Conservation (phyloP, 2,888 invertebrate genomes). For the Incurvaria masculella region DNA sequence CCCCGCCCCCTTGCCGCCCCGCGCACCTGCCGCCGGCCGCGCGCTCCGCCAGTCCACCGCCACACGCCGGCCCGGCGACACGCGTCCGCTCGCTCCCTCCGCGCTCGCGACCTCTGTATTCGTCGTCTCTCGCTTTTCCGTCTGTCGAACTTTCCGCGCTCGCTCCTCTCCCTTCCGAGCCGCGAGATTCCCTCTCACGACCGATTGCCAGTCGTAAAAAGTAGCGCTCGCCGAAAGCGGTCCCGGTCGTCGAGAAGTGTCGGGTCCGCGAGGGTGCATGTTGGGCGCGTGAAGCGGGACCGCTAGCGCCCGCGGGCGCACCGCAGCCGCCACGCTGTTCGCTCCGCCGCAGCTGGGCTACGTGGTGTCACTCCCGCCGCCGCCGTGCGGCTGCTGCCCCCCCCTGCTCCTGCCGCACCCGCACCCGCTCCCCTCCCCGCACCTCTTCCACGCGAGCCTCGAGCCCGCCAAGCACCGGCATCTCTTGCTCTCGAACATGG, state of each 20-base stretch:
- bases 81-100: slow-evolving; percentile 53
- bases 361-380: slow-evolving; percentile 51
- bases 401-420: slow-evolving; percentile 42
- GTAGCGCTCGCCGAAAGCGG: neutral
- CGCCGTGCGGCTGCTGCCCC: slow-evolving; percentile 33
- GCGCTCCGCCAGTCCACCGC: slow-evolving; percentile 34
- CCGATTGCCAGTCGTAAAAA: neutral
- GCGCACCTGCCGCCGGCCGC: slow-evolving; percentile 44
- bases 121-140: slow-evolving; percentile 49
- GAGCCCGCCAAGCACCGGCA: slow-evolving; percentile 50
- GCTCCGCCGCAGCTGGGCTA: slow-evolving; percentile 52
- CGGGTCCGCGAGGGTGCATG: slow-evolving; percentile 36
- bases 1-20: slow-evolving; percentile 47
- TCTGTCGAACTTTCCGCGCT: slow-evolving; percentile 11
- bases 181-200: neutral
- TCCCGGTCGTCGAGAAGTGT: slow-evolving; percentile 11
- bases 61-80: slow-evolving; percentile 47
- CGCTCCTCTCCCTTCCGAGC: neutral
- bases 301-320: slow-evolving; percentile 53
- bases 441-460: slow-evolving; percentile 6
- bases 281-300: slow-evolving; percentile 40
- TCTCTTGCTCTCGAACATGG: slow-evolving; percentile 56
- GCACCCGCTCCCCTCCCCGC: slow-evolving; percentile 33
- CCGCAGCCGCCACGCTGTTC: slow-evolving; percentile 57
- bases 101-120: slow-evolving; percentile 51